A percentile compares a stretch with the other conserved stretches of the same genome.
phyloP scores from a whole-genome alignment of 2,888 invertebrate genomes.

The Lysandra bellargus region DNA sequence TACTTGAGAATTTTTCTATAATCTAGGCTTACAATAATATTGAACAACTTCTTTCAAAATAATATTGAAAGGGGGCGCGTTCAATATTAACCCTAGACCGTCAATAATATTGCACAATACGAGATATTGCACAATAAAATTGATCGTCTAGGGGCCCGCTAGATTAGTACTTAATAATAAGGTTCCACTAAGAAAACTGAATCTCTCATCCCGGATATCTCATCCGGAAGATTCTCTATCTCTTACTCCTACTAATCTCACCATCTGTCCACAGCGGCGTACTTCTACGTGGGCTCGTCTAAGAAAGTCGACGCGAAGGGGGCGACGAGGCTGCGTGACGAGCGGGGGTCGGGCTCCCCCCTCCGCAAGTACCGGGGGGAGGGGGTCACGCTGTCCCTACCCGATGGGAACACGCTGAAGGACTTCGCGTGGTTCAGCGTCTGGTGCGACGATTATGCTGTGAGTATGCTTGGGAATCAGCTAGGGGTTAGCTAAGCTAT shows the following conservation, averaged over 20 bases:
- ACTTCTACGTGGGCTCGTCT: conserved; percentile 91
- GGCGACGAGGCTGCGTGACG: conserved; percentile 87
- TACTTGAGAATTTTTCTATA: too few species aligned
- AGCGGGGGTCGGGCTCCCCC: conserved; percentile 89
- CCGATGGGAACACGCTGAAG: conserved; percentile 90
- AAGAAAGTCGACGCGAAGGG: conserved; percentile 84
- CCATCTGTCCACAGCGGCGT: conserved; percentile 85
- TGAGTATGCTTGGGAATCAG: conserved; percentile 68
- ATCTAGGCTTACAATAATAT: too few species aligned
- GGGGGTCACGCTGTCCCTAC: conserved; percentile 90
- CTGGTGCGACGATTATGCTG: conserved; percentile 95
- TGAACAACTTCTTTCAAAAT: too few species aligned
- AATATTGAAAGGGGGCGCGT: too few species aligned
- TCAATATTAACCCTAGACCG: too few species aligned
- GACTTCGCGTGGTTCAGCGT: conserved; percentile 94
- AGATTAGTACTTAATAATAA: too few species aligned
- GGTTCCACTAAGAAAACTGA: too few species aligned
- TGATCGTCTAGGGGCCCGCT: too few species aligned
- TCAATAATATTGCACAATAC: too few species aligned
- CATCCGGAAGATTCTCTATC: too few species aligned
- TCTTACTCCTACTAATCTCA: neutral
- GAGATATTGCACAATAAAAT: too few species aligned
- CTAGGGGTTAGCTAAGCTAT: neutral
- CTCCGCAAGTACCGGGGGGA: conserved; percentile 90
- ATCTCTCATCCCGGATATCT: too few species aligned